Base-by-base conservation (phyloP, 2,888 invertebrate species). In the Ellobium chinense region DNA sequence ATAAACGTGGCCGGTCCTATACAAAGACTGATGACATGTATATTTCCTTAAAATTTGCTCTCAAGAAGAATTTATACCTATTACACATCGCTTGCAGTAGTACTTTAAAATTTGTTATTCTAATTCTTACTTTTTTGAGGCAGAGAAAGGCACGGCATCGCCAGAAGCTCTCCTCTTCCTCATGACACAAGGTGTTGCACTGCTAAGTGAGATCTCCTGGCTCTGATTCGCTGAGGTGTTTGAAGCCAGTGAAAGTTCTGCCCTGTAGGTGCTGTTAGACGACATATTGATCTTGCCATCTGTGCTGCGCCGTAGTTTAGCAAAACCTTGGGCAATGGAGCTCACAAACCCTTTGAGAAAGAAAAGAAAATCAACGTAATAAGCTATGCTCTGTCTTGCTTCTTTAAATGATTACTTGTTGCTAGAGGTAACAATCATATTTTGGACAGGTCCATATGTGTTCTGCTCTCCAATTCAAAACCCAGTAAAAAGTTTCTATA, bases 331-430 rank as follows among this genome's bases (percentile, higher is more conserved):
- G 31, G 90, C 91, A 66, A 92, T 88, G 56, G 90, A 89, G 82
- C 87, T 91, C 2, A 92, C 88, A 79, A 92, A 84, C 73, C 91
- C 92, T 92, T 83, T 46, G n/a, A n/a, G n/a, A n/a, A n/a, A n/a
- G n/a, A n/a, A n/a, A n/a, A n/a, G n/a, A n/a, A n/a, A n/a, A n/a
- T n/a, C n/a, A n/a, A n/a, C n/a, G n/a, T n/a, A n/a, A n/a, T n/a
- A n/a, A n/a, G n/a, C n/a, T n/a, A n/a, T n/a, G n/a, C n/a, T n/a
- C n/a, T 58, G n/a, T 56, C 18, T 34, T 1, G 36, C 12, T 24
- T 9, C 12, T 21, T n/a, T 21, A 58, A 58, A 9, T 58, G 58
- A 9, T 5, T n/a, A n/a, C n/a, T n/a, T n/a, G n/a, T n/a, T n/a
- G n/a, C n/a, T n/a, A n/a, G n/a, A n/a, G n/a, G n/a, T n/a, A n/a